Conservation (phyloP, 2,113 vertebrate species). For the Turdus rufiventris region DNA sequence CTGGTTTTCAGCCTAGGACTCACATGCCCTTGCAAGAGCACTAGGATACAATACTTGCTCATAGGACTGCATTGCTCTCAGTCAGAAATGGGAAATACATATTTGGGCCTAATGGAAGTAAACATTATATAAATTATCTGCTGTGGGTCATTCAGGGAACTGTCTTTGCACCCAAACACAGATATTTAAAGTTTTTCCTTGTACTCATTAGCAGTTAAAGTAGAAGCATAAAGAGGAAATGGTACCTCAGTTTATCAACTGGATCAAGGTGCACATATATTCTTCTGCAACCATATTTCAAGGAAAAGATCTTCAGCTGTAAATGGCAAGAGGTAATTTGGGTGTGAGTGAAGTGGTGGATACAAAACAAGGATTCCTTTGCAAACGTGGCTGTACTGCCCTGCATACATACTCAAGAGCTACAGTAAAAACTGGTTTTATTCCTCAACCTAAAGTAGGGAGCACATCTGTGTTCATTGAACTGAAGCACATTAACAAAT, state of each 20-base stretch:
- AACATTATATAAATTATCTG: not conserved
- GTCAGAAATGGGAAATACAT: not conserved
- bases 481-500: not conserved
- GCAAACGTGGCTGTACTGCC: accelerated
- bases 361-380: not conserved
- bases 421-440: not conserved
- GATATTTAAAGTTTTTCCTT: not conserved
- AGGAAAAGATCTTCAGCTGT: not conserved
- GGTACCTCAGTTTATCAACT: not conserved
- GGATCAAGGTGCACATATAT: not conserved
- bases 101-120: not conserved
- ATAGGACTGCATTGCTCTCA: not conserved
- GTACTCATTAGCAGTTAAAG: not conserved
- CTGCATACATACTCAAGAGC: accelerated
- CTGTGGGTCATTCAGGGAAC: not conserved
- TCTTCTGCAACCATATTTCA: not conserved
- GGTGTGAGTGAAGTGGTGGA: not conserved
- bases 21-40: accelerated
- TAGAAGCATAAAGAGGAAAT: not conserved
- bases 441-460: not conserved
- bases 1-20: not conserved
- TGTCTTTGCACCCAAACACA: not conserved
- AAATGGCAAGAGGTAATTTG: not conserved
- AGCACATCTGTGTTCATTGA: not conserved
- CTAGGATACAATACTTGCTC: not conserved